Conservation (phyloP, 2,888 invertebrate genomes). For the Eurytoma adleriae region DNA sequence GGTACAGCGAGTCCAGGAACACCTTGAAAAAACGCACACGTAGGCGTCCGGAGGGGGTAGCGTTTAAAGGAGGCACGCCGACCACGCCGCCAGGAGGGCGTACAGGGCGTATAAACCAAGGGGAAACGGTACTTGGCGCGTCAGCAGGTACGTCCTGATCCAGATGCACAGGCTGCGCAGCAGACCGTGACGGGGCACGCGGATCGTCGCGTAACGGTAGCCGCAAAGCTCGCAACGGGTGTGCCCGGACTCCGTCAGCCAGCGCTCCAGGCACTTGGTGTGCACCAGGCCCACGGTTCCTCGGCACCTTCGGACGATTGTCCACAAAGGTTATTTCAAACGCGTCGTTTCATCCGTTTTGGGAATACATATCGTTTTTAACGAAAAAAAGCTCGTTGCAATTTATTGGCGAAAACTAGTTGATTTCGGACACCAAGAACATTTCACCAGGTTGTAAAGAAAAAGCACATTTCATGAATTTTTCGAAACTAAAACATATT, state of each 20-base stretch:
- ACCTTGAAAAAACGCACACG: slow-evolving; percentile 62
- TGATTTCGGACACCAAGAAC: no score
- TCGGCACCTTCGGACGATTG: slow-evolving; percentile 71
- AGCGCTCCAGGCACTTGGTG: slow-evolving; percentile 78
- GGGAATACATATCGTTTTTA: no score
- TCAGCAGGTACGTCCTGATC: slow-evolving; percentile 71
- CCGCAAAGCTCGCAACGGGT: slow-evolving; percentile 79
- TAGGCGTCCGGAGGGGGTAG: not conserved
- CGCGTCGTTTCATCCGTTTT: no score
- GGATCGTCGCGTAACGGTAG: slow-evolving; percentile 75
- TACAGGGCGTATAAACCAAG: slow-evolving; percentile 6
- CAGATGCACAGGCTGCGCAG: slow-evolving; percentile 68
- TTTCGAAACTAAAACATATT: no score
- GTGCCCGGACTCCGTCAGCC: slow-evolving; percentile 78
- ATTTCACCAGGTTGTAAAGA: no score
- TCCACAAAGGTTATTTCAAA: no score
- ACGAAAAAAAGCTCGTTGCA: no score
- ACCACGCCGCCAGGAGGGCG: slow-evolving; percentile 2
- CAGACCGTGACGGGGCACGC: slow-evolving; percentile 69
- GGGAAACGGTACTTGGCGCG: slow-evolving; percentile 67
- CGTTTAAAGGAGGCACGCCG: not conserved
- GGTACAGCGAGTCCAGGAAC: slow-evolving; percentile 71
- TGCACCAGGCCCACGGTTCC: slow-evolving; percentile 78
- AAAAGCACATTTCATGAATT: no score
- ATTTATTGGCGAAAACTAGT: no score